These are phyloP conservation scores for Pogonomyrmex californicus DNA, from an alignment of 1,140 invertebrate species.

Conservation along the genomic window DNA sequence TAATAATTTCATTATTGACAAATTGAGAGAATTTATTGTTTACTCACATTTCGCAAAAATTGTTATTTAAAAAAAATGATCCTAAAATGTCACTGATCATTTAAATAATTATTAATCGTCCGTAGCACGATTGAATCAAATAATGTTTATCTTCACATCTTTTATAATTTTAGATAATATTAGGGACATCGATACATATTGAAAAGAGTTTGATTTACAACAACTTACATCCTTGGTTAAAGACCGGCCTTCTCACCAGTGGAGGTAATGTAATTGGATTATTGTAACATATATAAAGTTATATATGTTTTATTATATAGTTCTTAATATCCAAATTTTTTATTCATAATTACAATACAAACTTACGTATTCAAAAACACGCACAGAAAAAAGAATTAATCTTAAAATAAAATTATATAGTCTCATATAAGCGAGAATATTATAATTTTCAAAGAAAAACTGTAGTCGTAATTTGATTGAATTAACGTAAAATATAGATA, in stretches of 20 bases:
- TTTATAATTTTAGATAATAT: background rate
- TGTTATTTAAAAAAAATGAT: no score
- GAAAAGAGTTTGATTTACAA: constrained; percentile 89
- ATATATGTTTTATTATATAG: no score
- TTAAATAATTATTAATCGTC: background rate
- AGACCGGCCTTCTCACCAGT: constrained; percentile 89
- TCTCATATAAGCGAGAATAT: no score
- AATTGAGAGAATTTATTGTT: background rate
- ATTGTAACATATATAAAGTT: no score
- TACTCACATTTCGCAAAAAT: background rate
- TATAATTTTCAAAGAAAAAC: no score
- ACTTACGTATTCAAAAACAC: no score
- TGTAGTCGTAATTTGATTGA: no score
- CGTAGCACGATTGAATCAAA: background rate
- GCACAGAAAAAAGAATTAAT: no score
- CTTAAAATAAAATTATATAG: no score
- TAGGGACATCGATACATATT: background rate
- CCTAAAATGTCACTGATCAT: background rate
- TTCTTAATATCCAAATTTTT: no score
- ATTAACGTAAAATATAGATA: no score
- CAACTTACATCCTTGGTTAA: constrained; percentile 90
- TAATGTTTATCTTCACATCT: background rate
- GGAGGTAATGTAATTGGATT: constrained; percentile 67
- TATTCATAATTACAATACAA: no score
- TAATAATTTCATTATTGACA: background rate